Percentiles rank a stretch among this genome's conserved stretches.
Conservation (phyloP, 2,888 invertebrate genomes). For the Choristoneura rosaceana region DNA sequence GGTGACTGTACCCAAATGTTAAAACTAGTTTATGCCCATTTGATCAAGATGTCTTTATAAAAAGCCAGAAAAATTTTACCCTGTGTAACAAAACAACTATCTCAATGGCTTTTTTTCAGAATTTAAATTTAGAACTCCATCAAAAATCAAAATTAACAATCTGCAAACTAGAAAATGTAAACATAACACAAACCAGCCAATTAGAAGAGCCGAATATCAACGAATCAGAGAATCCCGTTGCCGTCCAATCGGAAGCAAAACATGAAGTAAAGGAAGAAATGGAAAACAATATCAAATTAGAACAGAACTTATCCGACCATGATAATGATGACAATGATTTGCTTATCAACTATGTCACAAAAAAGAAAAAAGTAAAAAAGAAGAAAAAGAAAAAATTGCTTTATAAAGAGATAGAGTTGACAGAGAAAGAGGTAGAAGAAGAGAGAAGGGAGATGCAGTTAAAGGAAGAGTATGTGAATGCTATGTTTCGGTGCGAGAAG, state of each 20-base stretch:
- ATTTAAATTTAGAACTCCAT: constrained; percentile 16
- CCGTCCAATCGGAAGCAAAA: not conserved
- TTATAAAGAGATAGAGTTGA: constrained; percentile 63
- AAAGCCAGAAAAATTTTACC: too few species aligned
- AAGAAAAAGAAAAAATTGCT: constrained; percentile 38
- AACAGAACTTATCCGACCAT: constrained; percentile 29
- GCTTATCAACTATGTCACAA: constrained; percentile 45
- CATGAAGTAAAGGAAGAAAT: constrained; percentile 9
- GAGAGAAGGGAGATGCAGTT: constrained; percentile 58
- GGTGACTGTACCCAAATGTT: too few species aligned
- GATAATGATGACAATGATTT: constrained; percentile 35
- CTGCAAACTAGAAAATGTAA: constrained; percentile 15
- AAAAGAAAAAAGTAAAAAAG: constrained; percentile 33
- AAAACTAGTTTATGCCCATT: too few species aligned
- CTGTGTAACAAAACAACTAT: not conserved
- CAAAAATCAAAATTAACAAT: constrained; percentile 3
- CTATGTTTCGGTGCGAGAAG: constrained; percentile 69
- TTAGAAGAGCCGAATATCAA: not conserved
- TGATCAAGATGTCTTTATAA: too few species aligned
- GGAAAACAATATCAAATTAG: constrained; percentile 17
- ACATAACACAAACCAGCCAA: constrained; percentile 6
- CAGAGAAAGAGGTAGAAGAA: constrained; percentile 57
- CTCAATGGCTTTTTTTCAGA: constrained; percentile 17
- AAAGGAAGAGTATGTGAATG: constrained; percentile 69
- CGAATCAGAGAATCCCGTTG: not conserved